phyloP scores from a whole-genome alignment of 2,797 vertebrate species.

The Cyprinella venusta region DNA sequence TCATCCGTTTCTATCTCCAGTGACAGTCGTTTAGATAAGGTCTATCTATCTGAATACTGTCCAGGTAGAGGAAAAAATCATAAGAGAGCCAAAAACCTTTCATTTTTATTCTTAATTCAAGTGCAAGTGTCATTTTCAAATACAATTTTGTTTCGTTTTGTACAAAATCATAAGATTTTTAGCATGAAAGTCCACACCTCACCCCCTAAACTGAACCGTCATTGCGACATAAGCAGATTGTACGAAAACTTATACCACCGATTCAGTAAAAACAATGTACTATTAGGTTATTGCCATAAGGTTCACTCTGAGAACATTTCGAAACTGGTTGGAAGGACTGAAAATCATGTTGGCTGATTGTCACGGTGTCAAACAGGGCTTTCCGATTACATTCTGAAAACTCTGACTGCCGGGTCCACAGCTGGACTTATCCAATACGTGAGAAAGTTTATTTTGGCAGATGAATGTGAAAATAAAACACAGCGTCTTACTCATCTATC shows the following conservation, averaged over 20 bases:
- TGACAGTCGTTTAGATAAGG: background rate
- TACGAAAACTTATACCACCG: background rate
- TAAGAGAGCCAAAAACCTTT: background rate
- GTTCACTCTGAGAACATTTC: background rate
- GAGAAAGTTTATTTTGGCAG: conserved; percentile 48
- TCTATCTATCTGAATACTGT: background rate
- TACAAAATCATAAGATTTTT: background rate
- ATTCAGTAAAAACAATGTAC: background rate
- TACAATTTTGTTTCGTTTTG: background rate
- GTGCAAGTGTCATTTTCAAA: background rate
- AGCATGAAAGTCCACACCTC: background rate
- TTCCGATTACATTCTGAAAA: conserved; percentile 4
- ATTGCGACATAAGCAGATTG: background rate
- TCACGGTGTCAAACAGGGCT: background rate
- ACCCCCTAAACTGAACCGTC: background rate
- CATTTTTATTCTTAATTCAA: background rate
- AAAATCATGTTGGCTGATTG: conserved; percentile 13
- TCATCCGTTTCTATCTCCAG: background rate
- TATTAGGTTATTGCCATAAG: background rate
- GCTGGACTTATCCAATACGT: conserved; percentile 38
- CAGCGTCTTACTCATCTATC: conserved; percentile 36
- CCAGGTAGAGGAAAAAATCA: background rate
- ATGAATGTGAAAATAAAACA: conserved; percentile 6
- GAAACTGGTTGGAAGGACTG: conserved; percentile 8
- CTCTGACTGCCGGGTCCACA: conserved; percentile 13